Conservation (phyloP, 2,113 vertebrate genomes). For the Syngnathus typhle region DNA sequence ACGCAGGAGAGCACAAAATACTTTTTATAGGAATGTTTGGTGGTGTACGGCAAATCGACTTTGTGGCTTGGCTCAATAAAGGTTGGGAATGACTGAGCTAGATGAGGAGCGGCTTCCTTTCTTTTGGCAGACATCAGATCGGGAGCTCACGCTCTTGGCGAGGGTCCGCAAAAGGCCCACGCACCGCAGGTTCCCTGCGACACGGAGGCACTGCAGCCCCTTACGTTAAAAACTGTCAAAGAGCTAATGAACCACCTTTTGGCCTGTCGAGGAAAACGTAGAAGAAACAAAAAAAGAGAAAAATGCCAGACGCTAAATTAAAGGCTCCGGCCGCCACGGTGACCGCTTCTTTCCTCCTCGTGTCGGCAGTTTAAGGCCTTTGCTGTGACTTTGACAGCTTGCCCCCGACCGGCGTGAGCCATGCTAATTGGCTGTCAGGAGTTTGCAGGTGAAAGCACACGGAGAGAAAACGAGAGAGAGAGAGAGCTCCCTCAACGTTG, state of each 20-base stretch:
- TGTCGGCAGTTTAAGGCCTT: constrained; percentile 45
- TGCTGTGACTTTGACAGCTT: constrained; percentile 39
- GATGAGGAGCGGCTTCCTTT: background rate
- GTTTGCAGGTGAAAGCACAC: constrained; percentile 22
- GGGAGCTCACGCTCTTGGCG: background rate
- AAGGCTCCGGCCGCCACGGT: constrained; percentile 51
- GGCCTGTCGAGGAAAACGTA: constrained; percentile 3
- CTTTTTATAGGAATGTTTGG: background rate
- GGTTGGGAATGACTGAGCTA: background rate
- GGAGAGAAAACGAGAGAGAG: background rate
- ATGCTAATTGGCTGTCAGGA: constrained; percentile 3
- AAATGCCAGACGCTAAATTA: constrained; percentile 49
- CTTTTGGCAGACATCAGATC: background rate
- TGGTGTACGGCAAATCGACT: background rate
- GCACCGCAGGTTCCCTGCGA: background rate
- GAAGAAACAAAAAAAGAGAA: background rate
- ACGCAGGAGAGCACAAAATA: background rate
- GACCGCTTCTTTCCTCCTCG: constrained; percentile 48
- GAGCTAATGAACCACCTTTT: constrained; percentile 19
- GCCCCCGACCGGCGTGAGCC: constrained; percentile 47
- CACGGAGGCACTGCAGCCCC: constrained; percentile 43
- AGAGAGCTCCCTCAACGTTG: background rate
- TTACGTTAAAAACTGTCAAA: background rate
- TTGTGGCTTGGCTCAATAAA: background rate
- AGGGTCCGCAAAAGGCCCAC: background rate